A percentile compares a stretch with the other conserved stretches of the same genome.
These are phyloP conservation scores for Brachyrhaphis roseni DNA, from an alignment of 2,797 vertebrate genomes.

Conservation along the genomic window DNA sequence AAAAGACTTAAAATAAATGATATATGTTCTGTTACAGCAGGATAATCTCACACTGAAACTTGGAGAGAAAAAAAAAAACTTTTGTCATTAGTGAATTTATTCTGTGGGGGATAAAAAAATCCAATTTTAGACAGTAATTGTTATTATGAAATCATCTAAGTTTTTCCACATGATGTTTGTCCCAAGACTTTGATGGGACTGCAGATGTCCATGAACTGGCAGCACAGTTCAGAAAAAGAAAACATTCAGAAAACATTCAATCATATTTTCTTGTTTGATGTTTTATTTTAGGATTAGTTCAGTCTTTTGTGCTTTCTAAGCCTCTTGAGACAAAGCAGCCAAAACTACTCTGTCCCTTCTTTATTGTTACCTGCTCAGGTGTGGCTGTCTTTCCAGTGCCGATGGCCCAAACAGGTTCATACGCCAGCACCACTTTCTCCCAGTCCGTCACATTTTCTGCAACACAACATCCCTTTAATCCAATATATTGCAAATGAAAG, in stretches of 20 bases:
- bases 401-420: conserved; percentile 95
- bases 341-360: neutral
- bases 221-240: neutral
- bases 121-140: neutral
- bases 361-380: conserved; percentile 86
- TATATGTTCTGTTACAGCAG: too few relatives aligned
- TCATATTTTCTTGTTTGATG: neutral
- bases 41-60: too few relatives aligned
- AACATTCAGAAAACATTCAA: neutral
- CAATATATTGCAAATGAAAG: neutral
- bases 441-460: conserved; percentile 92
- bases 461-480: conserved; percentile 26
- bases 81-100: neutral
- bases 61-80: neutral
- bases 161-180: neutral
- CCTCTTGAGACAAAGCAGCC: neutral
- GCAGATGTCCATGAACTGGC: neutral
- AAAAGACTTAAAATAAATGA: too few relatives aligned
- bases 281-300: neutral
- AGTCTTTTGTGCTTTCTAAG: neutral
- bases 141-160: neutral
- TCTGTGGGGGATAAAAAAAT: neutral
- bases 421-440: conserved; percentile 91
- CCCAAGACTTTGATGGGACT: neutral
- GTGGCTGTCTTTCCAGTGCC: conserved; percentile 92